Base-by-base conservation (phyloP, 2,113 vertebrate genomes). In the Sclerurus mexicanus region DNA sequence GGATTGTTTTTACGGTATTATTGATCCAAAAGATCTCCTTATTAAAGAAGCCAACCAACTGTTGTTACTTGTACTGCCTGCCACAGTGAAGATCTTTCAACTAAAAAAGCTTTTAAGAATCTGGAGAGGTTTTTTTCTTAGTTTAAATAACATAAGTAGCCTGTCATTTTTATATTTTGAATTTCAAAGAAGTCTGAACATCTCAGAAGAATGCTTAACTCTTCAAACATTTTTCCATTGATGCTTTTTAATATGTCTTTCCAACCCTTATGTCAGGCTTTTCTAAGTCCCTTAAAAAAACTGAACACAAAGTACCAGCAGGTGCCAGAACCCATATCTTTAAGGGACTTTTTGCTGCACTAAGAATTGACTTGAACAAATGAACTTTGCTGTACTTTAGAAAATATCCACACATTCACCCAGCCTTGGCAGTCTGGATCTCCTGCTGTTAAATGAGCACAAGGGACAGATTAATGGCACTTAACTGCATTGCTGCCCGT, bases 101-200 rank as follows among this genome's bases (percentile, higher is more conserved):
- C 39, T 44, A 25, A 64, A 78, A 78, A 71, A 5, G 25, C 21
- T 84, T 88, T 39, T 23, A 6, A n/a, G 66, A 86, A 58, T 59
- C n/a, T 17, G 33, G 24, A 79, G 16, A 1, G 12, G 0, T 6
- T 50, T 79, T 49, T 55, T n/a, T 1, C 10, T 77, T 72, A 74
- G 16, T 25, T 88, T 90, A 62, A 77, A 55, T 59, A 84, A 77
- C 0, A 0, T 17, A 67, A 74, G 50, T 77, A 80, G 33, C 49
- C 30, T 44, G 59, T 27, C 56, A 85, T 35, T 80, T 86, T 87
- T 82, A n/a, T 44, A 60, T 75, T 81, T 87, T 37, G 49, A 63
- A 87, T 91, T 87, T 87, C 62, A 91, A 76, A 67, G 30, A 4
- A 71, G 67, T 12, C 56, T 82, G 60, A 82, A 2, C 28, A 44